phyloP scores from a whole-genome alignment of 2,888 invertebrate genomes.

The Helleia helle region DNA sequence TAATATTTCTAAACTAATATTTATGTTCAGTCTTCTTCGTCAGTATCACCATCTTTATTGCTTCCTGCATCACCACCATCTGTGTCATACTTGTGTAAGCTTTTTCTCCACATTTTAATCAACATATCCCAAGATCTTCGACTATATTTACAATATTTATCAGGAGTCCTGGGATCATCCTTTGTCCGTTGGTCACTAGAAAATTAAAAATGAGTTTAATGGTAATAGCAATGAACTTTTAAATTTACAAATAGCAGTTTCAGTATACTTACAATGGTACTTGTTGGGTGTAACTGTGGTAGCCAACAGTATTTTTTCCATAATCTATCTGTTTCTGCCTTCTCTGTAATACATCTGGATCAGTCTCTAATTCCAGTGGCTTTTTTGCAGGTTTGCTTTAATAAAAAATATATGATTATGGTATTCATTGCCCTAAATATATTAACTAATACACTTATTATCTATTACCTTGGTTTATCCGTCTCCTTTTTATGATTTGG shows the following conservation, averaged over 20 bases:
- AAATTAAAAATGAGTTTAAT: conserved; percentile 21
- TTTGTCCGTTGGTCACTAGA: conserved; percentile 75
- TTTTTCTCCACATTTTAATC: conserved; percentile 89
- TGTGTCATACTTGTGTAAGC: conserved; percentile 86
- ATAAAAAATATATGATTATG: conserved; percentile 12
- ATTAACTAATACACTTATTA: too few species aligned
- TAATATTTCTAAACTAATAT: conserved; percentile 3
- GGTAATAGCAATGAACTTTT: not conserved
- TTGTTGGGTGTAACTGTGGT: conserved; percentile 80
- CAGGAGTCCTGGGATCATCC: conserved; percentile 91
- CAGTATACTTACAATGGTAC: conserved; percentile 78
- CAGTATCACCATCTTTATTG: conserved; percentile 18
- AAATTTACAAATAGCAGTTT: conserved; percentile 2
- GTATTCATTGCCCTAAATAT: too few species aligned
- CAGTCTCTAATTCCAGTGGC: conserved; percentile 76
- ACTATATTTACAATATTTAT: conserved; percentile 90
- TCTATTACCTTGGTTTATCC: conserved; percentile 31
- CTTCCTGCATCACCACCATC: conserved; percentile 14
- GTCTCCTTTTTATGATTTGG: conserved; percentile 35
- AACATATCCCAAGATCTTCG: conserved; percentile 94
- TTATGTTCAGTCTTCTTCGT: conserved; percentile 21
- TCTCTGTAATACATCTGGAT: conserved; percentile 79
- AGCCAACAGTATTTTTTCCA: conserved; percentile 93
- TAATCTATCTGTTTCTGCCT: conserved; percentile 96
- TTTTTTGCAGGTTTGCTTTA: conserved; percentile 33